Evolutionary conservation across 2,797 vertebrate species (phyloP).

Genomic region (Chelidonichthys spinosus): DNA sequence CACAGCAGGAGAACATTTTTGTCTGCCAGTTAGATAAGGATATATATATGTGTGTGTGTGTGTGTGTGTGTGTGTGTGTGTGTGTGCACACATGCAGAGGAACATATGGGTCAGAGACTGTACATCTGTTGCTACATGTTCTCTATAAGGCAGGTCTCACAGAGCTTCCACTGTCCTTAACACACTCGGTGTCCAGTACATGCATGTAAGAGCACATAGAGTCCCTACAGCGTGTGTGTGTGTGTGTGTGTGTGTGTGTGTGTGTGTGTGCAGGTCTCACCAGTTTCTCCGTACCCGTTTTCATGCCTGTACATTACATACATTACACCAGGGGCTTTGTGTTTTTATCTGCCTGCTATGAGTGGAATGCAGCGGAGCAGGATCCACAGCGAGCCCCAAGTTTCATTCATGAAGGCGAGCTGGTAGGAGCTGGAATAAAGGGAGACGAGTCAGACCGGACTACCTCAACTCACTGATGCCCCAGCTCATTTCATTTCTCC

Average conservation of each 20-base stretch:
- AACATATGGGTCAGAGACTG: not conserved
- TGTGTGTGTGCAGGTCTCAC: not conserved
- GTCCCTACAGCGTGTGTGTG: not conserved
- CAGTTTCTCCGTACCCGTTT: not conserved
- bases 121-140: constrained; percentile 34
- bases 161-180: constrained; percentile 21
- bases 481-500: constrained; percentile 23
- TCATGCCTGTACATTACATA: constrained; percentile 22
- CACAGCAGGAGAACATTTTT: not conserved
- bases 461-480: constrained; percentile 55
- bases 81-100: not conserved
- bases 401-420: constrained; percentile 34
- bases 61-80: not conserved
- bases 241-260: not conserved
- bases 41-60: constrained; percentile 4
- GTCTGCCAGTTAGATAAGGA: not conserved
- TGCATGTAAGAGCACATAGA: not conserved
- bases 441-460: not conserved
- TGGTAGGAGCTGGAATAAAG: constrained; percentile 11
- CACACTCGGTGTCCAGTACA: not conserved
- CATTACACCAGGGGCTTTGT: not conserved
- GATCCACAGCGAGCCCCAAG: constrained; percentile 18
- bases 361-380: constrained; percentile 38
- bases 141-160: not conserved
- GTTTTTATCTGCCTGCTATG: constrained; percentile 23